phyloP scores from a whole-genome alignment of 53 echinoderm and acorn worm genomes.

The Mesocentrotus franciscanus region DNA sequence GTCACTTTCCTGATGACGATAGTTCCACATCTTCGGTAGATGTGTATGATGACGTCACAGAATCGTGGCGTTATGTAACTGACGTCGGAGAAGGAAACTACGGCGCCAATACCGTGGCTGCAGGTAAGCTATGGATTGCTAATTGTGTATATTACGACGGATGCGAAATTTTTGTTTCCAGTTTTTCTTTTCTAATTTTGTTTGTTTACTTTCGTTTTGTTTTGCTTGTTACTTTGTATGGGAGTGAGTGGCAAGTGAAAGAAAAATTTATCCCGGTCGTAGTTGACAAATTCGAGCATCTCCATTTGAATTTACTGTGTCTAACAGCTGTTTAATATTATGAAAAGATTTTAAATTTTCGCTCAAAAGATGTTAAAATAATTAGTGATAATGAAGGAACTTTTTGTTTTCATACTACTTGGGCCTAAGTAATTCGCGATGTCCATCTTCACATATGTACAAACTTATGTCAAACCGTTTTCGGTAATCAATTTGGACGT shows the following conservation, averaged over 20 bases:
- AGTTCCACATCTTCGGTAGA: constrained; percentile 71
- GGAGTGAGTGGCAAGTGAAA: not conserved
- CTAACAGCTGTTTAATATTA: too few relatives aligned
- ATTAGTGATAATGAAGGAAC: too few relatives aligned
- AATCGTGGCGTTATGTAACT: constrained; percentile 71
- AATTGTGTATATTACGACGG: not conserved
- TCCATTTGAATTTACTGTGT: too few relatives aligned
- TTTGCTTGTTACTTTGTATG: not conserved
- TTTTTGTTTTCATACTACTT: too few relatives aligned
- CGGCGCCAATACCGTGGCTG: constrained; percentile 67
- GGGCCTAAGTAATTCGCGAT: too few relatives aligned
- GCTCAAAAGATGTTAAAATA: too few relatives aligned
- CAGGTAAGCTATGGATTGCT: constrained; percentile 61
- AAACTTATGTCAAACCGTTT: not conserved
- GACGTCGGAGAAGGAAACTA: constrained; percentile 73
- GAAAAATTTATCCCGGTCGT: not conserved
- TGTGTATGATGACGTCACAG: constrained; percentile 67
- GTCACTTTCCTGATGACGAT: not conserved
- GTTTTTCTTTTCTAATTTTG: not conserved
- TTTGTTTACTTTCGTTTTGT: too few relatives aligned
- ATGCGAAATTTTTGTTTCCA: not conserved
- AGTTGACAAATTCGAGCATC: not conserved
- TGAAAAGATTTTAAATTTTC: too few relatives aligned
- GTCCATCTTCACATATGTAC: too few relatives aligned
- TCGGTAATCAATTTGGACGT: not conserved